Conservation (phyloP, 2,888 invertebrate genomes). For the Torymus aiolomorphi region DNA sequence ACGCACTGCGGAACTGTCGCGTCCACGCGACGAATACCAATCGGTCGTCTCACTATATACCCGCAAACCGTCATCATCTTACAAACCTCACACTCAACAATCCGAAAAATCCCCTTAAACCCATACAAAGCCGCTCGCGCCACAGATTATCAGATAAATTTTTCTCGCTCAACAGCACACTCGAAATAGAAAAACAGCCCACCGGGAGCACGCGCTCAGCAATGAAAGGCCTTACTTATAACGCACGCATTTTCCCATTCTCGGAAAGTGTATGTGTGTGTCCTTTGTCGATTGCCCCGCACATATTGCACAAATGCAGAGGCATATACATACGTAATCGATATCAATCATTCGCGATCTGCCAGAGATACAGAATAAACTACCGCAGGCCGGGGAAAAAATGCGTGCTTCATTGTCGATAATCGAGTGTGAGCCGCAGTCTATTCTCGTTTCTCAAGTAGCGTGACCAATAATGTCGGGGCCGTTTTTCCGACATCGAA, state of each 20-base stretch:
- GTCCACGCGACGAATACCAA: no score
- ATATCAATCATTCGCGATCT: slow-evolving; percentile 49
- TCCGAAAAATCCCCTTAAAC: neutral
- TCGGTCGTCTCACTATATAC: no score
- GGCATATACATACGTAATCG: neutral
- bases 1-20: no score
- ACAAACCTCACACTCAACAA: slow-evolving; percentile 8
- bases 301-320: slow-evolving; percentile 1
- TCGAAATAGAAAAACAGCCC: neutral
- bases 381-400: neutral
- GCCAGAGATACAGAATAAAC: neutral
- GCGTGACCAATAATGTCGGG: slow-evolving; percentile 26
- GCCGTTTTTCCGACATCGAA: slow-evolving; percentile 41
- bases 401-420: neutral
- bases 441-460: slow-evolving; percentile 41
- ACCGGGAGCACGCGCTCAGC: neutral
- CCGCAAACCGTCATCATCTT: no score
- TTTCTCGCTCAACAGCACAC: neutral
- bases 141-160: slow-evolving; percentile 12
- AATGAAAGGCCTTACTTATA: no score
- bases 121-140: neutral
- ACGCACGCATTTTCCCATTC: slow-evolving; percentile 17
- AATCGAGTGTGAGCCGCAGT: slow-evolving; percentile 34
- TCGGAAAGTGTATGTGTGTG: neutral
- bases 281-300: slow-evolving; percentile 32